A percentile compares a stretch with the other conserved stretches of the same genome.
Conservation (phyloP, 2,797 vertebrate species). For the Tarsius wallacei region DNA sequence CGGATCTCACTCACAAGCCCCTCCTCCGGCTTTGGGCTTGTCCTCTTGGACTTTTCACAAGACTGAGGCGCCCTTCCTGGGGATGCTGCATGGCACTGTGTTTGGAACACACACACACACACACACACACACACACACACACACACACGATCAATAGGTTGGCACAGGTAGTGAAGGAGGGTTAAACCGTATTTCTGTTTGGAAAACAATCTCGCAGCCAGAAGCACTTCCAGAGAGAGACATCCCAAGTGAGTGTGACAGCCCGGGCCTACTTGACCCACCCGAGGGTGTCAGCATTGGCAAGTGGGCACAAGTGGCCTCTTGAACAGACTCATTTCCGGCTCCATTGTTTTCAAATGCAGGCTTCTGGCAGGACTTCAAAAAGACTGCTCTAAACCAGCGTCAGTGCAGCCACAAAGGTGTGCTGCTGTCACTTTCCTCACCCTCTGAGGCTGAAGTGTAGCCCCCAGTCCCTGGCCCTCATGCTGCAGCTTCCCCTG, state of each 20-base stretch:
- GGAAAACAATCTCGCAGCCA: slow-evolving; percentile 5
- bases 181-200: neutral
- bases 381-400: neutral
- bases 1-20: neutral
- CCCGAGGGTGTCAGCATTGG: neutral
- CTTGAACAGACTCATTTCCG: neutral
- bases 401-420: neutral
- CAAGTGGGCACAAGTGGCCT: neutral
- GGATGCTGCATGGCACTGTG: neutral
- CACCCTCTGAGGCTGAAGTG: neutral
- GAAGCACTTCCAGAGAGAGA: neutral
- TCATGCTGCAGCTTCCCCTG: too few species aligned
- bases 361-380: neutral
- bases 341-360: neutral
- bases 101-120: neutral
- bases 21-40: neutral
- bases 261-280: neutral
- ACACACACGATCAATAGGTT: neutral
- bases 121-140: too few species aligned
- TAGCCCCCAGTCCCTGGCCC: neutral
- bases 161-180: neutral
- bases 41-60: too few species aligned
- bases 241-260: neutral
- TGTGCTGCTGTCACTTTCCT: neutral
- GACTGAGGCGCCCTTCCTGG: neutral